Base-by-base conservation (phyloP, 2,113 vertebrate species). In the Zingel zingel region DNA sequence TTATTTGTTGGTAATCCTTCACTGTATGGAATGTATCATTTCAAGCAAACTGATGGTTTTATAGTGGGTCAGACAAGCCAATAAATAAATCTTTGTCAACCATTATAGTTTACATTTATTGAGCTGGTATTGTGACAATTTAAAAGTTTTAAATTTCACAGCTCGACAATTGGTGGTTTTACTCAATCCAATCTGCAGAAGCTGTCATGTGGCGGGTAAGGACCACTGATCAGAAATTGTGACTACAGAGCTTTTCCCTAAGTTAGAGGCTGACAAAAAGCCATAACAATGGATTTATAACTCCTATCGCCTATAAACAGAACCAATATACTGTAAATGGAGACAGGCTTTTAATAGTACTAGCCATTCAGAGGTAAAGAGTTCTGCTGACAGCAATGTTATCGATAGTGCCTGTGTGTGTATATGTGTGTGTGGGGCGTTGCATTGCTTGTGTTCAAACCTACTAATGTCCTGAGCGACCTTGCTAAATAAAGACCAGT, bases 401-500 rank as follows among this genome's bases (percentile, higher is more conserved):
- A 78, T 76, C 30, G 54, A 76, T 78, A 76, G 83, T 53, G 75
- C 74, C 56, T 18, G 65, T 48, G 51, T 21, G 48, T 58, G 21
- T 30, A 23, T 54, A 50, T 71, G 74, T 71, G 74, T 51, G 27
- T 59, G 76, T 14, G 30, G 27, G 71, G n/a, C 25, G 72, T 47
- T 62, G 57, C 54, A 53, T 56, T 43, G 53, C 54, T 74, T 47
- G 57, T 70, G 81, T 88, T 82, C 89, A 86, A 80, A 87, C 61
- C 82, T 39, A 66, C 80, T 85, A 82, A 90, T 87, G 88, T 90
- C 92, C 90, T 82, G 21, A 45, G 86, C 73, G 92, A 94, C 92
- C 92, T 94, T 93, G 90, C 90, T 86, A 87, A 90, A 91, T 87
- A 92, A 91, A 89, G 86, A 88, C 66, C 84, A 68, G 76, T 77